Evolutionary conservation across 2,113 vertebrate genomes (phyloP), one percentile per base, ranked within the genome.

Genomic region (Cyrtonyx montezumae): DNA sequence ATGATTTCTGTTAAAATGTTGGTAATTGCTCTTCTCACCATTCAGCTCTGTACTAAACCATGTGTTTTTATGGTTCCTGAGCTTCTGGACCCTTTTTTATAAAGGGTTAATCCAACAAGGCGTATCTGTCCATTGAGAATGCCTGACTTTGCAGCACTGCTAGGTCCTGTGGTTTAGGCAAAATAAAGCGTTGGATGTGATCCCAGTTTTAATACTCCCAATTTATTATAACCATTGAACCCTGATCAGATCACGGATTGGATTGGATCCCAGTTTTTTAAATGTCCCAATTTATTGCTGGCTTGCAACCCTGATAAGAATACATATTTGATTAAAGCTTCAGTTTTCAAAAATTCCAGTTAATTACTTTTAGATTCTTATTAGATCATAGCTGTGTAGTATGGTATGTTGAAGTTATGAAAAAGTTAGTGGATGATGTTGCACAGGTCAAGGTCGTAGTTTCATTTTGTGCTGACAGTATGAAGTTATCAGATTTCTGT

Each of bases 191-290:
- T 96, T 97, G 97, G 97, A 97, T 91, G 67, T 87, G 91, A 95
- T 98, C 98, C 98, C 97, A 97, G 97, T 97, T 98, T 97, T 98
- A 98, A 98, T 98, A 98, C 96, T 97, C 95, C 91, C 96, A 97
- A 98, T 98, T 98, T 98, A 98, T 98, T 98, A 98, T 98, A 98
- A 97, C 97, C 96, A 97, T 97, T 98, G 98, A 98, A 98, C 96
- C 95, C 96, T 97, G 97, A 98, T 98, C 97, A 97, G 97, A 98
- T 98, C 98, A 97, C 91, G 34, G 94, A 94, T 97, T 97, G 97
- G 97, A 98, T 96, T 97, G 97, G 96, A 97, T 98, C 97, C 97
- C 97, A 97, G 97, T 97, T 98, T 98, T 98, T 97, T 97, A 98
- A 98, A 98, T 95, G 95, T 97, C 97, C 97, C 94, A 97, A 97